These are phyloP conservation scores for Sesamia inferens DNA, from an alignment of 2,888 invertebrate species.

Conservation along the genomic window DNA sequence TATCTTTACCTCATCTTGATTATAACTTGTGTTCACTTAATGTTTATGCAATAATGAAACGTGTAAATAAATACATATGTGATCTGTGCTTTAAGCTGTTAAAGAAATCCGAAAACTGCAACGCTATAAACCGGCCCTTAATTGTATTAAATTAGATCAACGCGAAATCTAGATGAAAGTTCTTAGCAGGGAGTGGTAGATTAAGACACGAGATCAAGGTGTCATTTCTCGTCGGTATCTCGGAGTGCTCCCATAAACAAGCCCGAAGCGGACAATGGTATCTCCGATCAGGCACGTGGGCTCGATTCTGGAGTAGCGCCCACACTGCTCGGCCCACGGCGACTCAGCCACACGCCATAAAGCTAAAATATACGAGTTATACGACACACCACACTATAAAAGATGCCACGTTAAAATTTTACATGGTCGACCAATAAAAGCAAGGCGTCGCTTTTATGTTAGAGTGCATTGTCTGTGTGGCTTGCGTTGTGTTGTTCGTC, in stretches of 20 bases:
- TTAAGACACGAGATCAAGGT: conserved; percentile 78
- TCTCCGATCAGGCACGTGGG: conserved; percentile 87
- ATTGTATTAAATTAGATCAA: conserved; percentile 55
- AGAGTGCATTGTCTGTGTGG: conserved; percentile 80
- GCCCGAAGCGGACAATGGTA: conserved; percentile 84
- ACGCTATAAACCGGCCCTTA: conserved; percentile 35
- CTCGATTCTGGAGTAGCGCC: conserved; percentile 87
- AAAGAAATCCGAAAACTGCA: conserved; percentile 21
- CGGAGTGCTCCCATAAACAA: conserved; percentile 83
- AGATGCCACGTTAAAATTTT: conserved; percentile 83
- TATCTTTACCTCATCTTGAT: conserved; percentile 24
- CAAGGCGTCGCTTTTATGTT: conserved; percentile 81
- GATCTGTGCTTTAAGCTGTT: background rate
- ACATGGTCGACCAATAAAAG: conserved; percentile 83
- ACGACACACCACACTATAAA: conserved; percentile 82
- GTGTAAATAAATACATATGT: conserved; percentile 19
- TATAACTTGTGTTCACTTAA: conserved; percentile 13
- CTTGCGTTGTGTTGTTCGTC: conserved; percentile 64
- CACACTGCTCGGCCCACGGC: conserved; percentile 75
- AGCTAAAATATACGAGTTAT: conserved; percentile 85
- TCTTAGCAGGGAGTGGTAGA: conserved; percentile 67
- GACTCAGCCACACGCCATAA: conserved; percentile 77
- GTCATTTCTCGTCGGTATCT: conserved; percentile 81
- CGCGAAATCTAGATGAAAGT: conserved; percentile 60
- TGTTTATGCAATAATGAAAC: conserved; percentile 19